Evolutionary conservation across 2,888 invertebrate genomes (phyloP), one percentile per base, ranked within the genome.

Genomic region (Hydropsyche betteni): DNA sequence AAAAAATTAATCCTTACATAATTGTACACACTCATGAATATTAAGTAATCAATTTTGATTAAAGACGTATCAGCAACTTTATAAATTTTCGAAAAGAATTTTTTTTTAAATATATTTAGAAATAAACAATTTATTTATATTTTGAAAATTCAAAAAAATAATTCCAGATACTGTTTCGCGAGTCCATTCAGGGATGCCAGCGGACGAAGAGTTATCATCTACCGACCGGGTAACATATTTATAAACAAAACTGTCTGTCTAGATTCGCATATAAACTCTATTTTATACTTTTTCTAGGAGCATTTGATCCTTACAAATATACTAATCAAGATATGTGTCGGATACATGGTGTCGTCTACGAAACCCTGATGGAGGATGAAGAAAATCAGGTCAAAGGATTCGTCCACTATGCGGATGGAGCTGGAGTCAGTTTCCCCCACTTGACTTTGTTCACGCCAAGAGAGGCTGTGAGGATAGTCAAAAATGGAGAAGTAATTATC

Each of bases 291-390:
- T 77, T 82, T 80, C 1, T 83, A 93, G 93, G 92, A 80, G 92
- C 92, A 12, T 93, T 94, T 83, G 93, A 94, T 84, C 91, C 94
- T 0, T 90, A 91, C 82, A 91, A 91, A 81, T 93, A 90, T 83
- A 91, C 91, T 7, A 92, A 93, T 81, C 91, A 90, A 70, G 93
- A 94, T 81, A 92, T 94, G 91, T 92, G 94, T 82, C 90, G 92
- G 44, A 90, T 92, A 1, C 93, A 94, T 85, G 91, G 90, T 69
- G 89, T 92, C 61, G 92, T 92, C 33, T 94, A 92, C 83, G 95
- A 95, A 83, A 90, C 93, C 0, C 83, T 94, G 68, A 88, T 95
- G 88, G 94, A 94, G 82, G 93, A 94, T 82, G 94, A 95, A 83
- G 92, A 93, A 80, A 91, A 89, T 80, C 95, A 95, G 85, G 89